Conservation (phyloP, 35 echinoderm and acorn worm species). For the Ptychodera flava region DNA sequence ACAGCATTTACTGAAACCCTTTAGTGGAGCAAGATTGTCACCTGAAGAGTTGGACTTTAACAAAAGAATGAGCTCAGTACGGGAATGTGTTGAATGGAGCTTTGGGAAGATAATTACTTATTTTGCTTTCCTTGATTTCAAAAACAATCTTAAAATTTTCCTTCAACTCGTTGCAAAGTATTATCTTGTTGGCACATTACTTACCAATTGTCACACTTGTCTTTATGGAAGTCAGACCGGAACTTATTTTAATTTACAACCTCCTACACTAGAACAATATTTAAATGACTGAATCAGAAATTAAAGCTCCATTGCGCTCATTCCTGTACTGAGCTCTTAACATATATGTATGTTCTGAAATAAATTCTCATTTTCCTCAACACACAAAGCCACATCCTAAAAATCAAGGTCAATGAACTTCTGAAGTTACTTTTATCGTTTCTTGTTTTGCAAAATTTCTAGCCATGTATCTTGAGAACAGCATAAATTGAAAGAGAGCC, state of each 20-base stretch:
- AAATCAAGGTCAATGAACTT: too few species aligned
- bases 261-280: conserved; percentile 15
- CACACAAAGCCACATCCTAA: too few species aligned
- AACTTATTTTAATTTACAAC: conserved; percentile 8
- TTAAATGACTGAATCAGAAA: too few species aligned
- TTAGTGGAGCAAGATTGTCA: conserved; percentile 13
- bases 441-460: too few species aligned
- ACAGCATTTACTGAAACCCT: conserved; percentile 5
- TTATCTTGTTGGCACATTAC: conserved; percentile 18
- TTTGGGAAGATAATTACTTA: conserved; percentile 32
- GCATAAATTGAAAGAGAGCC: too few species aligned
- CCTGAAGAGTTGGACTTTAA: conserved; percentile 26
- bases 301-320: too few species aligned
- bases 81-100: conserved; percentile 32
- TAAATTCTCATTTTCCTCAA: too few species aligned
- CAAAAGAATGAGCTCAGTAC: background rate
- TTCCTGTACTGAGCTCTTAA: too few species aligned
- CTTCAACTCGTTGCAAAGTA: conserved; percentile 19
- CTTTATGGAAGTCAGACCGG: conserved; percentile 4
- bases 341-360: too few species aligned
- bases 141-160: conserved; percentile 36
- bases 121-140: conserved; percentile 35
- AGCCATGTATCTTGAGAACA: too few species aligned
- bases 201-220: conserved; percentile 28
- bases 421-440: too few species aligned